Evolutionary conservation across 2,888 invertebrate species (phyloP).

Genomic region (Leucophenga maculata): DNA sequence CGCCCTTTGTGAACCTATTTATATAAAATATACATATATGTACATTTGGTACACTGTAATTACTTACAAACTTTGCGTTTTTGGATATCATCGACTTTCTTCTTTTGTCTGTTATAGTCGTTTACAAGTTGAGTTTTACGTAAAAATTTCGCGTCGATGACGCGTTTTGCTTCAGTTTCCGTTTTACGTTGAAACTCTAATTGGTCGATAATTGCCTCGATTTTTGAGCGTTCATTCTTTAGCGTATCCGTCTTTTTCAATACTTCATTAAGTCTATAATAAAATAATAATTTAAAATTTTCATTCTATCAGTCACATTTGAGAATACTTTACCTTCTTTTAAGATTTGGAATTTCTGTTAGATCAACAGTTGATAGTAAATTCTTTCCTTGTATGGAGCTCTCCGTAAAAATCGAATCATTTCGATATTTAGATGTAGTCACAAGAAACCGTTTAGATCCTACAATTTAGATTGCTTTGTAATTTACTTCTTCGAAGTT

Average conservation of each 20-base stretch:
- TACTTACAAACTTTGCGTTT: constrained; percentile 48
- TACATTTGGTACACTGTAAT: too few relatives aligned
- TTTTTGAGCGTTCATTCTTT: constrained; percentile 51
- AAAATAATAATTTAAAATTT: background rate
- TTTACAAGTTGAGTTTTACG: constrained; percentile 45
- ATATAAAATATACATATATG: too few relatives aligned
- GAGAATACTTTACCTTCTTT: constrained; percentile 45
- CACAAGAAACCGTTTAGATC: constrained; percentile 75
- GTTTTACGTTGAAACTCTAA: constrained; percentile 61
- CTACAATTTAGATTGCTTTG: constrained; percentile 65
- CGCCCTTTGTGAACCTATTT: too few relatives aligned
- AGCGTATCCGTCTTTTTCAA: constrained; percentile 49
- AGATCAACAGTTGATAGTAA: constrained; percentile 77
- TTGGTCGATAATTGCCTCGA: constrained; percentile 55
- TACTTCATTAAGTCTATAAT: constrained; percentile 45
- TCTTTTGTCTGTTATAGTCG: constrained; percentile 47
- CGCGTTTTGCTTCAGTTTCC: constrained; percentile 59
- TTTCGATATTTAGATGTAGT: constrained; percentile 79
- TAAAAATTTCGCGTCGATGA: constrained; percentile 50
- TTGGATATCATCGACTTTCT: constrained; percentile 44
- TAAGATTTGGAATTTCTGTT: constrained; percentile 69
- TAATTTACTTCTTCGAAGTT: constrained; percentile 6
- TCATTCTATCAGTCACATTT: background rate
- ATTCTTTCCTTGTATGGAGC: constrained; percentile 74
- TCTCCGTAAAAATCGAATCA: constrained; percentile 76